A percentile compares a stretch with the other conserved stretches of the same genome.
These are phyloP conservation scores for Varanus salvator DNA, from an alignment of 2,113 vertebrate genomes.

Conservation along the genomic window DNA sequence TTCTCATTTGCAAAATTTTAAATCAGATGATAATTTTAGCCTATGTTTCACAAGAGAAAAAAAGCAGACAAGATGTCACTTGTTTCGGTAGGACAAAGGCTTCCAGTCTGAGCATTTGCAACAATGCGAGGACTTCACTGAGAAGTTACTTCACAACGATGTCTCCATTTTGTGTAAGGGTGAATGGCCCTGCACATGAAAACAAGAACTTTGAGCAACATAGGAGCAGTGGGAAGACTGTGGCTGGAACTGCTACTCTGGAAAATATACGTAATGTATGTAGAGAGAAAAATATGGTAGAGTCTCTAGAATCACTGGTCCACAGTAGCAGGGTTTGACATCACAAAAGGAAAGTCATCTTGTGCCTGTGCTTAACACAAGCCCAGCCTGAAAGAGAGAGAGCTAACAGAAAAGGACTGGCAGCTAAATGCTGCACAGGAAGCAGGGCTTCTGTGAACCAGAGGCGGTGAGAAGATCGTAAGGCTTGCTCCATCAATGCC, in stretches of 20 bases:
- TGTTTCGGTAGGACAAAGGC: background rate
- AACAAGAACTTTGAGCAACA: background rate
- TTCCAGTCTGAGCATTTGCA: background rate
- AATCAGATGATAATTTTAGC: background rate
- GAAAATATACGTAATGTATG: no score
- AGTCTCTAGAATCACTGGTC: background rate
- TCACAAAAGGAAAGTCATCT: no score
- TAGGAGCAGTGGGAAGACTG: background rate
- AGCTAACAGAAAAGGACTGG: background rate
- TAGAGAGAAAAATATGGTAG: no score
- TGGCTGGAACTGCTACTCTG: no score
- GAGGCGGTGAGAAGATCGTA: background rate
- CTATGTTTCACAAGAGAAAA: background rate
- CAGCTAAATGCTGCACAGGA: background rate
- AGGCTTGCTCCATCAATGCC: background rate
- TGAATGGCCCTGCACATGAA: background rate
- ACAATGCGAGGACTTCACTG: background rate
- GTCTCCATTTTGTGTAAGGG: background rate
- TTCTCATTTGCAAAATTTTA: background rate
- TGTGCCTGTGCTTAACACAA: background rate
- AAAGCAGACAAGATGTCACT: conserved; percentile 1
- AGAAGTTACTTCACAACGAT: background rate
- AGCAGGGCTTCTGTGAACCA: background rate
- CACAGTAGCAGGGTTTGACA: background rate
- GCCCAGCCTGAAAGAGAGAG: background rate